A percentile compares a stretch with the other conserved stretches of the same genome.
These are phyloP conservation scores for Oryzias celebensis DNA, from an alignment of 2,113 vertebrate species.

Conservation along the genomic window DNA sequence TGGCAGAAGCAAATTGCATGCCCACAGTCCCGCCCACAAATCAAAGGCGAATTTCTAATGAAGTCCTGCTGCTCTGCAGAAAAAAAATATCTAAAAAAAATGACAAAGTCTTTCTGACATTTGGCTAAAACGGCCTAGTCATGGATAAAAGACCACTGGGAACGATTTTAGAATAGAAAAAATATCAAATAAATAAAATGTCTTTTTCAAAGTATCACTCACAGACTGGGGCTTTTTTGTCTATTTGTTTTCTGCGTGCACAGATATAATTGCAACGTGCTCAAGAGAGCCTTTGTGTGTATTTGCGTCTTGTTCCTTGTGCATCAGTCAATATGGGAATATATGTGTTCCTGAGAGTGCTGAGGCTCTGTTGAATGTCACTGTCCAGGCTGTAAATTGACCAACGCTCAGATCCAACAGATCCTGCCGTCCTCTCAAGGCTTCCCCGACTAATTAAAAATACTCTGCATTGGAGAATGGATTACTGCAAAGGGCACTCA, in stretches of 20 bases:
- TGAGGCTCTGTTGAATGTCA: constrained; percentile 52
- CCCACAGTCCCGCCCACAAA: too few species aligned
- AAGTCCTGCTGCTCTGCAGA: too few species aligned
- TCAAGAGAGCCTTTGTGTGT: constrained; percentile 1
- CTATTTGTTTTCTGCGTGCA: background rate
- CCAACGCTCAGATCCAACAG: constrained; percentile 18
- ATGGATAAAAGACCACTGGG: too few species aligned
- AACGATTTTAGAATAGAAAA: too few species aligned
- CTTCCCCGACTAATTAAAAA: constrained; percentile 57
- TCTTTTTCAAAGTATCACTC: background rate
- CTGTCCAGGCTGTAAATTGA: constrained; percentile 46
- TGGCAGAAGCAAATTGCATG: too few species aligned
- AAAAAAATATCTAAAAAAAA: too few species aligned
- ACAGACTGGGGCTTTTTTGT: background rate
- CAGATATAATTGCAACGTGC: background rate
- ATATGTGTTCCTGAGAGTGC: background rate
- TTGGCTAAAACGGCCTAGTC: too few species aligned
- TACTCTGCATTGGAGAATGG: constrained; percentile 46
- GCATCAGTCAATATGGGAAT: constrained; percentile 7
- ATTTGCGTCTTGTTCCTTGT: background rate
- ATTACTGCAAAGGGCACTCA: constrained; percentile 53
- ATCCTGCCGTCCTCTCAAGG: constrained; percentile 6
- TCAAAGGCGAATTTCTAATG: too few species aligned
- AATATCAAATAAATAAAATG: background rate
- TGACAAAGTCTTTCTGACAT: too few species aligned